Evolutionary conservation across 2,888 invertebrate genomes (phyloP), one percentile per base, ranked within the genome.

Genomic region (Ethmia dodecea): DNA sequence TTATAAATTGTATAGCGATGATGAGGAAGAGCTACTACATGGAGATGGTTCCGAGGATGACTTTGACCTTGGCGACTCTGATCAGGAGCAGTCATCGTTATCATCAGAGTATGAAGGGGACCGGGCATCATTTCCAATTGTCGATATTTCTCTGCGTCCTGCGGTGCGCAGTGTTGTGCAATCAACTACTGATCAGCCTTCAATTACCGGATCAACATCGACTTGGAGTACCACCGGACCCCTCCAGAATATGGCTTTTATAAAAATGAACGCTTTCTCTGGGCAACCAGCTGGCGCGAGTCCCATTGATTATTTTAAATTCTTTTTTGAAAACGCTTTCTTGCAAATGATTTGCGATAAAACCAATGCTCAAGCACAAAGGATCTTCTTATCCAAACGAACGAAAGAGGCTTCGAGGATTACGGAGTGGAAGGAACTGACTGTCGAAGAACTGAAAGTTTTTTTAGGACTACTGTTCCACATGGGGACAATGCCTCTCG

Each of bases 381-480:
- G 13, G 13, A 5, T 31, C 9, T 20, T 22, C 9, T 13, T 13
- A 3, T 31, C 31, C 1, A 13, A 31, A 3, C 6, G 22, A 8
- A 22, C 22, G 3, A 11, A 1, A 3, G 13, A 28, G 4, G 3
- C 9, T 2, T 31, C 31, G 8, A 31, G 10, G n/a, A 13, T 24
- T 14, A 26, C 26, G 2, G 6, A 2, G 6, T 26, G 26, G 18
- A 18, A 31, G 10, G 3, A 13, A 10, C 3, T 29, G 6, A 10
- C 6, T 4, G 35, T 43, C 33, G 45, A 45, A 41, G 34, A 34
- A 10, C 9, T 34, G 20, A 42, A 49, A 47, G 44, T 54, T 37
- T 43, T 40, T 43, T 47, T 52, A 41, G 40, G 44, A 47, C 51
- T 59, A 47, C 22, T 55, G 13, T 51, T 55, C 6, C 52, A 54